Evolutionary conservation across 2,113 vertebrate genomes (phyloP), one percentile per base, ranked within the genome.

Genomic region (Phylloscopus whistleri): DNA sequence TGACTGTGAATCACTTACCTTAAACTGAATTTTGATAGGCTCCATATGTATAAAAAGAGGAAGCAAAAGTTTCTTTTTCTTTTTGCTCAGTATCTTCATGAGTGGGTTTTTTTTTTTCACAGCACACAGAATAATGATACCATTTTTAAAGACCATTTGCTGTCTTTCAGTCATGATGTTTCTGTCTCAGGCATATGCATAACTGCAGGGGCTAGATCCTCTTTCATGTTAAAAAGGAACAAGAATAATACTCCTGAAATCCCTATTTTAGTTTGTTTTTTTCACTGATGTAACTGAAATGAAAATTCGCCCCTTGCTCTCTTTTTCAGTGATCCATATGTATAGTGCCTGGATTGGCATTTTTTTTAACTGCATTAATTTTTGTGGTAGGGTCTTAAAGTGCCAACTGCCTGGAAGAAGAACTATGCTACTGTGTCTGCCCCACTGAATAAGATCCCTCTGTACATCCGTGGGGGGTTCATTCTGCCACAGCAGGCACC

Each of bases 391-490:
- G 92, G 94, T 33, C 3, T 24, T 30, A 52, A 74, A 86, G 46
- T 94, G 31, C 69, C 95, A 53, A 68, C 27, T 58, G 43, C 66
- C 16, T 96, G 92, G 92, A 90, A 68, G 33, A 95, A 91, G 43
- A 90, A 27, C 23, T 91, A 85, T 39, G 78, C 33, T 64, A 80
- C 91, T 33, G 80, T 97, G 69, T 31, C 78, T 58, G 93, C 94
- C 17, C 93, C 89, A 1, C 22, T 97, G 81, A 68, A 27, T 44
- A 89, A 85, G 84, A 96, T 96, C 55, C 96, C 96, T 49, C 87
- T 97, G 67, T 98, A 93, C 76, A 77, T 97, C 60, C 87, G 44
- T 37, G 97, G 94, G 83, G 96, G 95, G 28, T 88, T 82, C 79
- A 91, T 96, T 76, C 90, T 97, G 52, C 96, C 93, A 44, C 77